A percentile compares a stretch with the other conserved stretches of the same genome.
phyloP scores from a whole-genome alignment of 2,888 invertebrate species.

The Campopleginae sp. region DNA sequence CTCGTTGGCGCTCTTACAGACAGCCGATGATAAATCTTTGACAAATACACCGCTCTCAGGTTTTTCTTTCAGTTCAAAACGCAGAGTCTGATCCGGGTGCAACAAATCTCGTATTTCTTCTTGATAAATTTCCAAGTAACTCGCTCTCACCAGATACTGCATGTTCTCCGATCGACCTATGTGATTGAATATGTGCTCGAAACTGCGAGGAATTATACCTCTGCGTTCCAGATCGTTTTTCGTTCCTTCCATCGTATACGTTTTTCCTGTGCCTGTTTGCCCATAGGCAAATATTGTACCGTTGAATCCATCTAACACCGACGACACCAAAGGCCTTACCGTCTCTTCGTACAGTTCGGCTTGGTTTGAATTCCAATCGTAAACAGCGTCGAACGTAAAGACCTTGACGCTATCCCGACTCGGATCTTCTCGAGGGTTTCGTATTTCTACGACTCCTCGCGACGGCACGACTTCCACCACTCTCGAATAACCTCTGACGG shows the following conservation, averaged over 20 bases:
- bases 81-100: slow-evolving; percentile 88
- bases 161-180: slow-evolving; percentile 96
- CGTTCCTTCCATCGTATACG: slow-evolving; percentile 91
- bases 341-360: slow-evolving; percentile 98
- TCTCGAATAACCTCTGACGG: slow-evolving; percentile 89
- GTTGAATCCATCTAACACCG: slow-evolving; percentile 98
- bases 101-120: slow-evolving; percentile 92
- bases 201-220: slow-evolving; percentile 97
- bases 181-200: slow-evolving; percentile 98
- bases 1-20: slow-evolving; percentile 97
- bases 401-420: slow-evolving; percentile 92
- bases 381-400: slow-evolving; percentile 99
- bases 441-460: slow-evolving; percentile 95
- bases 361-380: slow-evolving; percentile 95
- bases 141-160: slow-evolving; percentile 97
- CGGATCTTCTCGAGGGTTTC: slow-evolving; percentile 91
- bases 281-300: slow-evolving; percentile 99
- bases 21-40: slow-evolving; percentile 96
- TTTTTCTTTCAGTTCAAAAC: slow-evolving; percentile 91
- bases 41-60: slow-evolving; percentile 96
- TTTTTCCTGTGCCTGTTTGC: slow-evolving; percentile 98
- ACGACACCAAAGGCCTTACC: slow-evolving; percentile 96
- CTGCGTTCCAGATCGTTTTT: slow-evolving; percentile 88
- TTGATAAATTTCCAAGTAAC: slow-evolving; percentile 99
- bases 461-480: slow-evolving; percentile 94